These are phyloP conservation scores for Nesoenas mayeri DNA, from an alignment of 2,113 vertebrate genomes.

Conservation along the genomic window DNA sequence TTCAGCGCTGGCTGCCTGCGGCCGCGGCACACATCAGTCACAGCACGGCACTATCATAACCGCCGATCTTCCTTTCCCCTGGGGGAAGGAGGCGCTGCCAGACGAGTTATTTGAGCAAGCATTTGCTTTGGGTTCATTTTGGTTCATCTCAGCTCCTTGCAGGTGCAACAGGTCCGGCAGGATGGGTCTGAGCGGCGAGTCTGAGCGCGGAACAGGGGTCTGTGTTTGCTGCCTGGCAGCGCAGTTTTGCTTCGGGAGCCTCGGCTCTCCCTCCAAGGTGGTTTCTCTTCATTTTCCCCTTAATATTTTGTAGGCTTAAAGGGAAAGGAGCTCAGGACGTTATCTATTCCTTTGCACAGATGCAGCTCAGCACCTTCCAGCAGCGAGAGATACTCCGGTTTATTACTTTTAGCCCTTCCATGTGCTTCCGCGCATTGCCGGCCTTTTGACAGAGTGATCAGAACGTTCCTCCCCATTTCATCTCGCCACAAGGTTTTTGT, in stretches of 20 bases:
- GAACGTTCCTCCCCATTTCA: accelerated
- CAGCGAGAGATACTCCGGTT: background rate
- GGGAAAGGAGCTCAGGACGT: background rate
- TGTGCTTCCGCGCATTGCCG: background rate
- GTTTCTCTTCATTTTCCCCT: background rate
- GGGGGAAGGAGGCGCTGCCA: background rate
- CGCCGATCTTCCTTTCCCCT: background rate
- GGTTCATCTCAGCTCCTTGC: background rate
- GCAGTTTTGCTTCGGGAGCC: background rate
- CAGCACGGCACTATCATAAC: accelerated
- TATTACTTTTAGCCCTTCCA: background rate
- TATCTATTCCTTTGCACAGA: background rate
- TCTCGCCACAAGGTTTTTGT: background rate
- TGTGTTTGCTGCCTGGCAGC: accelerated
- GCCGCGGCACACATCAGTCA: accelerated
- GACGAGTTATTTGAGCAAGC: background rate
- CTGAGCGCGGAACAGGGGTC: no score
- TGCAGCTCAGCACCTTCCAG: background rate
- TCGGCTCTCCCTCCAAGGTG: no score
- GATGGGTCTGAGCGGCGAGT: background rate
- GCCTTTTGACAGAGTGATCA: background rate
- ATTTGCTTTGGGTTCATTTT: background rate
- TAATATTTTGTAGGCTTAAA: background rate
- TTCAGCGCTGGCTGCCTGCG: background rate
- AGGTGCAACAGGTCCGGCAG: accelerated